Evolutionary conservation across 1,140 invertebrate species (phyloP).

Genomic region (Pseudomyrmex flavicornis): DNA sequence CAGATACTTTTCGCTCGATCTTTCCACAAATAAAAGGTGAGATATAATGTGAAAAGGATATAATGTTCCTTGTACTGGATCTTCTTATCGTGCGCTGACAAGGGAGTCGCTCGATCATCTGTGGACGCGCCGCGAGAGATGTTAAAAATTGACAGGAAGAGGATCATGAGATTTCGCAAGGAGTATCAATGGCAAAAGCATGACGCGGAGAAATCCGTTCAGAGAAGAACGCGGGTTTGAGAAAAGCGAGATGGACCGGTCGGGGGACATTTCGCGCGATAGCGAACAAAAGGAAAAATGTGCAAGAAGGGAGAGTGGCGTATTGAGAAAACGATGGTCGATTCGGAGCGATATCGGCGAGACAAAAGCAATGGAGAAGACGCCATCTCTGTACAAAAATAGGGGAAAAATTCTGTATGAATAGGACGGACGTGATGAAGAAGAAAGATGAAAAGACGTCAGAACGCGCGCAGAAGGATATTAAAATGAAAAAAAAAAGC

Average conservation of each 20-base stretch:
- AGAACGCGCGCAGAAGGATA: background rate
- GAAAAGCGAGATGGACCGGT: background rate
- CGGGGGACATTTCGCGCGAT: conserved; percentile 10
- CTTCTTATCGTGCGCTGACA: background rate
- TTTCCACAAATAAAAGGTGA: background rate
- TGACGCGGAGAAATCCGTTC: conserved; percentile 21
- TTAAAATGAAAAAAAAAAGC: conserved; percentile 38
- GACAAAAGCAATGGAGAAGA: conserved; percentile 45
- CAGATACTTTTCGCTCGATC: background rate
- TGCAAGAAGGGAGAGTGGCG: background rate
- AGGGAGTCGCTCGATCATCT: background rate
- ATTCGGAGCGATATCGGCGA: conserved; percentile 54
- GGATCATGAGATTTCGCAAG: background rate
- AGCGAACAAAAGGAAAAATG: conserved; percentile 10
- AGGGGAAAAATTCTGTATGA: background rate
- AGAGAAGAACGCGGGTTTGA: conserved; percentile 6
- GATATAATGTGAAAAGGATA: no score
- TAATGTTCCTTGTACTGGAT: background rate
- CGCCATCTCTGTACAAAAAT: background rate
- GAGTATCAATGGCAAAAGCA: conserved; percentile 11
- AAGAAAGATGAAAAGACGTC: conserved; percentile 14
- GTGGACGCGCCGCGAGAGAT: background rate
- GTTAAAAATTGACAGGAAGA: conserved; percentile 35
- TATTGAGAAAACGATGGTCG: conserved; percentile 49
- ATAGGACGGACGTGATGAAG: background rate